phyloP scores from a whole-genome alignment of 64 coral and sea anemone genomes.

The Dendronephthya gigantea region DNA sequence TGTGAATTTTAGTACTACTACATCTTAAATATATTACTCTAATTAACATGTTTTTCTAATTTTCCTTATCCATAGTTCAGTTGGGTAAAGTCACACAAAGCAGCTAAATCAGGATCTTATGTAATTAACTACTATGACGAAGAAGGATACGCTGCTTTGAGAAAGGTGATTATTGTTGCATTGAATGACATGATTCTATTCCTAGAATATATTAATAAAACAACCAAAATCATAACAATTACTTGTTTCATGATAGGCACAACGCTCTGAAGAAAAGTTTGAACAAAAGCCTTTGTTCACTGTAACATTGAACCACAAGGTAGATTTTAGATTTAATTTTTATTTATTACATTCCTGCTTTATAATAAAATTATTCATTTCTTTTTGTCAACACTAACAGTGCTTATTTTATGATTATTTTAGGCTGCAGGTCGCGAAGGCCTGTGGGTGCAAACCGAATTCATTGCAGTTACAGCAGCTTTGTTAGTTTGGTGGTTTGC shows the following conservation, averaged over 20 bases:
- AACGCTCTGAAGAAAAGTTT: constrained; percentile 65
- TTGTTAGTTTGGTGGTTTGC: constrained; percentile 98
- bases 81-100: constrained; percentile 73
- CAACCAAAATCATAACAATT: neutral
- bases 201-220: too few relatives aligned
- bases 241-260: constrained; percentile 39
- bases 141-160: constrained; percentile 76
- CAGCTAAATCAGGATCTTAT: constrained; percentile 69
- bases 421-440: constrained; percentile 91
- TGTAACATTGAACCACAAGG: constrained; percentile 79
- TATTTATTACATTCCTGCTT: neutral
- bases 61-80: constrained; percentile 50
- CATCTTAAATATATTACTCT: too few relatives aligned
- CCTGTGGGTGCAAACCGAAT: constrained; percentile 96
- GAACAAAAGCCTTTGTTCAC: constrained; percentile 85
- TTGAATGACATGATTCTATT: too few relatives aligned
- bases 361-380: neutral
- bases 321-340: neutral
- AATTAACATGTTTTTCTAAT: too few relatives aligned
- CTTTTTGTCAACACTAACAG: neutral
- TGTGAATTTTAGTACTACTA: too few relatives aligned
- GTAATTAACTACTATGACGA: constrained; percentile 82
- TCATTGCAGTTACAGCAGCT: constrained; percentile 89
- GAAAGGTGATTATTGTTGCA: constrained; percentile 92
- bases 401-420: neutral